Base-by-base conservation (phyloP, 2,113 vertebrate species). In the Bungarus multicinctus region DNA sequence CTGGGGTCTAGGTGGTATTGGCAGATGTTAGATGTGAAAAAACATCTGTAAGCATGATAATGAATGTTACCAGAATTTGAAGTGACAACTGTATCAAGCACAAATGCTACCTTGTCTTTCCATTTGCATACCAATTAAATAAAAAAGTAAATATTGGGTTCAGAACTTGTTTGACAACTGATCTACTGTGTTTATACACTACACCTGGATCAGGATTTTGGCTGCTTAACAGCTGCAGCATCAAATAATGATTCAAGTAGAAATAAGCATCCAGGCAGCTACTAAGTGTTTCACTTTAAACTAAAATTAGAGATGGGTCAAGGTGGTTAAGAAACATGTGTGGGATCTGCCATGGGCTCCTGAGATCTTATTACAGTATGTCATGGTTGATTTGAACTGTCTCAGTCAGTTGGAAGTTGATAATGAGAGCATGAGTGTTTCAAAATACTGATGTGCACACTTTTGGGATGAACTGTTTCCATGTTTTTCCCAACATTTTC, bases 91-190 rank as follows among this genome's bases (percentile, higher is more conserved):
- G 98, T 98, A 98, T 98, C 97, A 97, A 98, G 97, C 97, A 97
- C 97, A 98, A 98, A 97, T 97, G 97, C 96, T 97, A 95, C 96
- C 97, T 96, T 98, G 97, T 98, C 97, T 98, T 97, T 97, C 95
- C 95, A 97, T 98, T 98, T 98, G 97, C 97, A 97, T 97, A 97
- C 97, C 96, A 97, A 98, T 98, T 98, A 98, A 97, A 97, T 97
- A 96, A 96, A 97, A 97, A 95, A 96, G 97, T 95, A 98, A 98
- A 97, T 98, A 98, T 96, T 98, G 95, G 97, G 97, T 98, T 99
- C 97, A 98, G 98, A 98, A 98, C 98, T 98, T 98, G 97, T 97
- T 97, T 98, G 97, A 98, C 98, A 99, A 99, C 99, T 99, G 99
- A 99, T 99, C 98, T 98, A 97, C 97, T 96, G 97, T 98, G 98